Conservation (phyloP, 2,797 vertebrate species). For the Ammospiza maritima region DNA sequence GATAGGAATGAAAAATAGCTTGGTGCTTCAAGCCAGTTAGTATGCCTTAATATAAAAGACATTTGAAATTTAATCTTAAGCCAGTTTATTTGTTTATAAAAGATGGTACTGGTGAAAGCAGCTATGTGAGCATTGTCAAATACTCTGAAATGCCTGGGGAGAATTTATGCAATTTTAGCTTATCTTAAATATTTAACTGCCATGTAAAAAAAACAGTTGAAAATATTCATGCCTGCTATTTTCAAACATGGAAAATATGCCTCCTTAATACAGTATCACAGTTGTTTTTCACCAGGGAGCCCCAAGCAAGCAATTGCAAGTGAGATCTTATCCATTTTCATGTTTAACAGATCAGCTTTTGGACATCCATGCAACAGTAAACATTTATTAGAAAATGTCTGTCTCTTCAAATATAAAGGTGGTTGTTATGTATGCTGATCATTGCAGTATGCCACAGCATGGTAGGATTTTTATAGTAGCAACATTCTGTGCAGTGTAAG, state of each 20-base stretch:
- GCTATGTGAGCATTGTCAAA: background rate
- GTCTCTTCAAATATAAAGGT: background rate
- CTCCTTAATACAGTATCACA: background rate
- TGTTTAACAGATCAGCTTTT: slow-evolving; percentile 13
- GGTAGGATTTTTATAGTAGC: background rate
- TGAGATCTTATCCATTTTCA: background rate
- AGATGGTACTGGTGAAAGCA: background rate
- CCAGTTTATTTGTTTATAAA: background rate
- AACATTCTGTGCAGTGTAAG: background rate
- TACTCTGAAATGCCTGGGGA: slow-evolving; percentile 5
- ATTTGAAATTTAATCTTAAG: background rate
- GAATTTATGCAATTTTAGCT: background rate
- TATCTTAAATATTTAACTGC: slow-evolving; percentile 14
- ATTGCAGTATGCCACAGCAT: background rate
- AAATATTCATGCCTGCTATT: background rate
- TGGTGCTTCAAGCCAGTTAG: background rate
- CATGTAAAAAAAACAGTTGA: background rate
- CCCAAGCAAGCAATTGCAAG: background rate
- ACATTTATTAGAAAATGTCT: slow-evolving; percentile 20
- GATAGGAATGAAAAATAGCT: background rate
- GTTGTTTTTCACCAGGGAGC: background rate
- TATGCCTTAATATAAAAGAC: background rate
- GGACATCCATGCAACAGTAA: slow-evolving; percentile 1
- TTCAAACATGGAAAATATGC: background rate
- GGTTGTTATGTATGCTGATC: background rate